Base-by-base conservation (phyloP, 2,113 vertebrate species). In the Cyrtonyx montezumae region DNA sequence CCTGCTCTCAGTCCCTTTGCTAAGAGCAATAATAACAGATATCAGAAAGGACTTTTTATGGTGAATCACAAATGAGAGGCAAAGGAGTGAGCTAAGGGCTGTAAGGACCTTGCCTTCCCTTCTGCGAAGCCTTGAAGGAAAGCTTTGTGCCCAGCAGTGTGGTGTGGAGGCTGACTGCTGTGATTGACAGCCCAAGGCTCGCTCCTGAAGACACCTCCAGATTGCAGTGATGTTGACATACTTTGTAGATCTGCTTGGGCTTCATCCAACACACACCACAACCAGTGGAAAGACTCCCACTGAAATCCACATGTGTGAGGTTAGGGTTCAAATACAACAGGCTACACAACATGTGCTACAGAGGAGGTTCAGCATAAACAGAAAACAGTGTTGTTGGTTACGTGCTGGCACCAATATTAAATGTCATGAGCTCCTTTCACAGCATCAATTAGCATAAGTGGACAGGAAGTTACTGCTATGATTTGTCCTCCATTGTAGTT, bases 281-380 rank as follows among this genome's bases (percentile, higher is more conserved):
- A 81, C 5, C 48, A 87, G 62, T 8, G 51, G 48, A 86, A 84
- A 76, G 10, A 79, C 30, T 79, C 79, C 30, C 11, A 48, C 40
- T 53, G 48, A 73, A 7, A 25, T 49, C 55, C 32, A 3, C 25
- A 20, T 71, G 36, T 48, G 42, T 75, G 86, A 87, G 86, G 87
- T 91, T 84, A 84, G 74, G 40, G 36, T 26, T 66, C 49, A 73
- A 87, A 82, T 46, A 74, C 86, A 94, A 87, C 69, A 66, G 55
- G 8, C 37, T 73, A 51, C 81, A 80, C 88, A 68, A 59, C 73
- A 43, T 92, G n/a, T 32, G 14, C 45, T 58, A 58, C 46, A 70
- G 83, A 96, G 53, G 30, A 66, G 58, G 51, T 88, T 75, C 76
- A 61, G 28, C 49, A 51, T 58, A 65, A 88, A 76, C 65, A 94